Percentiles rank a stretch among this genome's conserved stretches.
Conservation (phyloP, 1,140 invertebrate genomes). For the Pomacea maculata region DNA sequence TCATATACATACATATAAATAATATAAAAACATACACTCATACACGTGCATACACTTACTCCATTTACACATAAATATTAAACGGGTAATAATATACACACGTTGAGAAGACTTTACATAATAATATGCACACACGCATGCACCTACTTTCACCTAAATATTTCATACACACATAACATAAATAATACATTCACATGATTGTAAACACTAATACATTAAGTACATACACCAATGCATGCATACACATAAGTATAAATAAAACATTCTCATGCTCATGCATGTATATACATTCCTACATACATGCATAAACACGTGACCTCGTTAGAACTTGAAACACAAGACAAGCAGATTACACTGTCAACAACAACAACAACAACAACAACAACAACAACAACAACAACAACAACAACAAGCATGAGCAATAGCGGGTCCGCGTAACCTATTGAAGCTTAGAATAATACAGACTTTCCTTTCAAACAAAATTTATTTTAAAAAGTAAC, state of each 20-base stretch:
- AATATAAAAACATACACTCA: slow-evolving; percentile 7
- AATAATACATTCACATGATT: not conserved
- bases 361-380: too few species aligned
- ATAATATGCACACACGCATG: not conserved
- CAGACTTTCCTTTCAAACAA: too few species aligned
- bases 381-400: too few species aligned
- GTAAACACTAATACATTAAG: slow-evolving; percentile 4
- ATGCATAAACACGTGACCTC: slow-evolving; percentile 8
- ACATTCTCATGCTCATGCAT: not conserved
- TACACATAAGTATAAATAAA: not conserved
- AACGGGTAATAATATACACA: not conserved
- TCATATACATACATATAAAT: not conserved
- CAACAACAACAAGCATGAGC: too few species aligned
- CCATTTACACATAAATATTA: not conserved
- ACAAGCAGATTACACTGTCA: too few species aligned
- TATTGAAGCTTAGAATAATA: too few species aligned
- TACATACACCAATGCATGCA: not conserved
- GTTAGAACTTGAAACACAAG: too few species aligned
- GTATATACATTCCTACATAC: slow-evolving; percentile 3
- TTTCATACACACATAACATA: slow-evolving; percentile 3
- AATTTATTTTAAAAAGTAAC: too few species aligned
- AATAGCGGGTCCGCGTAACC: too few species aligned
- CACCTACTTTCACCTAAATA: not conserved
- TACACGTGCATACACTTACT: not conserved
- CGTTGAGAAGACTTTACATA: not conserved